Evolutionary conservation across 2,888 invertebrate species (phyloP), one percentile per base, ranked within the genome.

Genomic region (Netelia melanura): DNA sequence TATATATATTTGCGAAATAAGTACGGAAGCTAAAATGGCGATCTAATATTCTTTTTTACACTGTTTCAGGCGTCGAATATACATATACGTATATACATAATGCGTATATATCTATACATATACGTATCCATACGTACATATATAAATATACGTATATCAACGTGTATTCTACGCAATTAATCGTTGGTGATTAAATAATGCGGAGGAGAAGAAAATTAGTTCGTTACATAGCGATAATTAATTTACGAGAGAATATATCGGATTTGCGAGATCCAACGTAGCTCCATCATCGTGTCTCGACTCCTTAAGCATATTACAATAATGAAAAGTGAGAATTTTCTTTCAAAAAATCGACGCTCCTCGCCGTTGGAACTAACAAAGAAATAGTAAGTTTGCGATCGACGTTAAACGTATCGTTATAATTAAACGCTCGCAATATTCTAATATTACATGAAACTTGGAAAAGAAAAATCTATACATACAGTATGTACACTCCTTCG

Each of bases 401-500:
- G 48, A 48, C 48, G 2, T 38, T 38, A 38, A 38, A 48, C 14
- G 48, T 48, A 14, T 48, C 48, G 11, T 14, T 48, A 48, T 48
- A 48, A 14, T 48, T 14, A 38, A 38, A 3, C 48, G 10, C 14
- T 48, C 48, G 11, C 3, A 14, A 48, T 14, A 10, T 48, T 14
- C 14, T 10, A 14, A 48, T 48, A 48, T 48, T 48, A 14, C 14
- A 48, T 48, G 14, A 17, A 58, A 58, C 58, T 21, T 58, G 1
- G 21, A 58, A 58, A 58, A 58, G 9, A 62, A 62, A 62, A 62
- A 14, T n/a, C 62, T 83, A 78, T 83, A 54, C 78, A 74, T 83
- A 83, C 83, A 83, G 48, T 83, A 83, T 84, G 54, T 84, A 84
- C 84, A 84, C 78, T 44, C 76, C 68, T 74, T 71, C 14, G 17